phyloP scores from a whole-genome alignment of 2,113 vertebrate genomes.

The Plestiodon gilberti region DNA sequence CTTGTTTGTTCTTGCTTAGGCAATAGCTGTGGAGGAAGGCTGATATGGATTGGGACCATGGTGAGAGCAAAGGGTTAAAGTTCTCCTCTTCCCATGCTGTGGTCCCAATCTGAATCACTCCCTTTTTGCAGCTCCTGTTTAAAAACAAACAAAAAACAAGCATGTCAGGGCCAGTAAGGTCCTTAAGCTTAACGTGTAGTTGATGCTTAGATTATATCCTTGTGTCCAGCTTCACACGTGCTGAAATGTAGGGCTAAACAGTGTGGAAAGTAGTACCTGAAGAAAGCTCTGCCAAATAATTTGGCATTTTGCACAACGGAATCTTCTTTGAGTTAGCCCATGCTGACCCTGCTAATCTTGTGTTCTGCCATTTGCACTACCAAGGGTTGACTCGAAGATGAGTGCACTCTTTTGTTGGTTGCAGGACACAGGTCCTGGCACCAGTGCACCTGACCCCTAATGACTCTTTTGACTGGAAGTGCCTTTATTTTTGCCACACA shows the following conservation, averaged over 20 bases:
- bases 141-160: too few relatives aligned
- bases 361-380: not conserved
- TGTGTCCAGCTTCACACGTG: not conserved
- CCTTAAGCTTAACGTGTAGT: too few relatives aligned
- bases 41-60: too few relatives aligned
- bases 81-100: too few relatives aligned
- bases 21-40: too few relatives aligned
- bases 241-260: not conserved
- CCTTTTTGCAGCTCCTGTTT: too few relatives aligned
- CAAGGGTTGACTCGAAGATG: not conserved
- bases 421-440: not conserved
- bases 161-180: too few relatives aligned
- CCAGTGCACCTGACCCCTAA: not conserved
- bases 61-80: too few relatives aligned
- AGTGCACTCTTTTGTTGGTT: not conserved
- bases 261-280: too few relatives aligned
- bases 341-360: not conserved
- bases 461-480: not conserved
- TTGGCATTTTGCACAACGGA: not conserved
- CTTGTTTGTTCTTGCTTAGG: too few relatives aligned
- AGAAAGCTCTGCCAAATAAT: not conserved
- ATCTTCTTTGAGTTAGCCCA: not conserved
- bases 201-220: not conserved
- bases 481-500: not conserved
- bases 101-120: too few relatives aligned